Conservation (phyloP, 2,113 vertebrate genomes). For the Tyrannus savana region DNA sequence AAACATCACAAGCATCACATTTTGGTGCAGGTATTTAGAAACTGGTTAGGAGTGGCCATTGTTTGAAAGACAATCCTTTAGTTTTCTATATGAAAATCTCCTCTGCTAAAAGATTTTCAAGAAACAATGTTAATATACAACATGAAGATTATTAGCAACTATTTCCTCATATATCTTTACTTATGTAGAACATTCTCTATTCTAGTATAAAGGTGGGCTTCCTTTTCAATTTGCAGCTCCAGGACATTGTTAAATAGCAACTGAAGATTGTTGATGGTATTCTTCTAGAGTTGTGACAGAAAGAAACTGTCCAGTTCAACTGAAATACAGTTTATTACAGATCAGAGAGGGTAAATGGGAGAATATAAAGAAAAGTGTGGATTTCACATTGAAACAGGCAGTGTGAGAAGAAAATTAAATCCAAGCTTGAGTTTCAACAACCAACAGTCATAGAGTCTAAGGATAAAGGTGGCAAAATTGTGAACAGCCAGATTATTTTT, state of each 20-base stretch:
- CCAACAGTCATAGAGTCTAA: neutral
- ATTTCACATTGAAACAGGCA: neutral
- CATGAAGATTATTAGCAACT: neutral
- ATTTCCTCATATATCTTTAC: neutral
- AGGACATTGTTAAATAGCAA: neutral
- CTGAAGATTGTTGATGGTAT: neutral
- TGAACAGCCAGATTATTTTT: neutral
- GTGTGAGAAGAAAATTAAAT: neutral
- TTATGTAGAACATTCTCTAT: neutral
- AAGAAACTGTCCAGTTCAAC: neutral
- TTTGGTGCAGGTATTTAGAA: neutral
- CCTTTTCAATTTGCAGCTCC: neutral
- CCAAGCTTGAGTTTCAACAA: neutral
- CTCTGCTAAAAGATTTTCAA: neutral
- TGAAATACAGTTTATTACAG: neutral
- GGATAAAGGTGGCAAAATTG: neutral
- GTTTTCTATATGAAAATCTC: neutral
- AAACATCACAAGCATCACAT: neutral
- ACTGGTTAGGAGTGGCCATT: neutral
- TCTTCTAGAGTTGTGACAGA: neutral
- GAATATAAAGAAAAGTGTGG: neutral
- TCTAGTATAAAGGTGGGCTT: neutral
- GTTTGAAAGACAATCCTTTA: neutral
- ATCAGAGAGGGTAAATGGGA: neutral
- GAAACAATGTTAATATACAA: neutral